Evolutionary conservation across 2,888 invertebrate species (phyloP).

Genomic region (Tortrix viridana): DNA sequence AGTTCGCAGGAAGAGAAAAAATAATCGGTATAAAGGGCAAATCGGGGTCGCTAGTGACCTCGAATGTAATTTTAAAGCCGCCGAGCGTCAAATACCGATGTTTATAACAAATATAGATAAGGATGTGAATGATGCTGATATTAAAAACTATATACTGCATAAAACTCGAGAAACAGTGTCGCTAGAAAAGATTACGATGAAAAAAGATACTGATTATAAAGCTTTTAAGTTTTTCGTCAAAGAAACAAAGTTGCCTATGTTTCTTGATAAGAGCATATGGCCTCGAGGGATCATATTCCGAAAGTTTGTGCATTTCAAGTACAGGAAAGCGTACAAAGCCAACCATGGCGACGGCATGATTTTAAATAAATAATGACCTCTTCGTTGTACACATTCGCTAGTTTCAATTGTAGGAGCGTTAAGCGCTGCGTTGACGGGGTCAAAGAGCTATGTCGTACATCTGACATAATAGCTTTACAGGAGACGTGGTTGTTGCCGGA

Average conservation of each 20-base stretch:
- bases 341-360: background rate
- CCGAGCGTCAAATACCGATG: conserved; percentile 13
- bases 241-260: conserved; percentile 1
- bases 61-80: conserved; percentile 16
- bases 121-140: background rate
- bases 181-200: background rate
- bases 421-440: conserved; percentile 33
- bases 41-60: background rate
- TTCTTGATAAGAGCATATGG: background rate
- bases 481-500: conserved; percentile 13
- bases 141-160: background rate
- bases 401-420: conserved; percentile 36
- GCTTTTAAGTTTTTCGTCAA: background rate
- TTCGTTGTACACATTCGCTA: conserved; percentile 11
- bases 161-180: background rate
- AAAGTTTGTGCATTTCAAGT: background rate
- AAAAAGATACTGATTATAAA: background rate
- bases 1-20: background rate
- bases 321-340: background rate
- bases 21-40: conserved; percentile 1
- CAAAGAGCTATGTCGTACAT: conserved; percentile 8
- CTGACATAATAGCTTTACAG: conserved; percentile 30
- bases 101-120: conserved; percentile 17
- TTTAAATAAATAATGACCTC: background rate
- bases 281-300: background rate